Base-by-base conservation (phyloP, 2,888 invertebrate species). In the Drosophila atroscutellata region DNA sequence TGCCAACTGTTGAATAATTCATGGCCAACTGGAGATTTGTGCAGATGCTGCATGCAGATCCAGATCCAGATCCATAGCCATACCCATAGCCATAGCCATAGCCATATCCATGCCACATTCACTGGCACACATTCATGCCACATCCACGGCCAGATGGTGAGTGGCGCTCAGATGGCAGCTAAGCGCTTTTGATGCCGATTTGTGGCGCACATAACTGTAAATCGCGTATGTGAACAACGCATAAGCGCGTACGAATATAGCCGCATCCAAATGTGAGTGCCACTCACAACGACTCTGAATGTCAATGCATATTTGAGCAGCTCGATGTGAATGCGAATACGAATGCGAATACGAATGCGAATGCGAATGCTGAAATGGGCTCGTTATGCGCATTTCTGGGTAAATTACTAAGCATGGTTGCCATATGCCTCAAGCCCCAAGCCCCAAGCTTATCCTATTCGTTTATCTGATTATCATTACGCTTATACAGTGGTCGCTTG, bases 1-100 rank as follows among this genome's bases (percentile, higher is more conserved):
- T 78, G 68, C 63, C 85, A 90, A 89, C 87, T 87, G 85, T 76
- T 87, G 85, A 87, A 87, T 87, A 89, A 87, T 87, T 87, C 86
- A 87, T 87, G 85, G 85, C 61, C 85, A 80, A 84, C 90, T 75
- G 80, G 90, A 90, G 90, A 87, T 89, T 87, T 87, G 77, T 75
- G 83, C 88, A 75, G 86, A 75, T 78, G 78, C 62, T 68, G 78
- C 78, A 78, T 78, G 66, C 61, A 78, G 81, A 79, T 80, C 71
- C 57, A 51, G 57, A 56, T 45, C 50, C 68, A 59, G 11, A 55
- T 45, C 28, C 32, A 42, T 32, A 20, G 26, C 11, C 20, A 7
- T 39, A 20, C 4, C 26, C 39, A 42, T 8, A 32, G 26, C 47
- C 24, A 55, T 30, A 7, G n/a, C 11, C 20, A 9, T 36, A 11